Evolutionary conservation across 2,888 invertebrate genomes (phyloP).

Genomic region (Ptycholaimellus sp.): DNA sequence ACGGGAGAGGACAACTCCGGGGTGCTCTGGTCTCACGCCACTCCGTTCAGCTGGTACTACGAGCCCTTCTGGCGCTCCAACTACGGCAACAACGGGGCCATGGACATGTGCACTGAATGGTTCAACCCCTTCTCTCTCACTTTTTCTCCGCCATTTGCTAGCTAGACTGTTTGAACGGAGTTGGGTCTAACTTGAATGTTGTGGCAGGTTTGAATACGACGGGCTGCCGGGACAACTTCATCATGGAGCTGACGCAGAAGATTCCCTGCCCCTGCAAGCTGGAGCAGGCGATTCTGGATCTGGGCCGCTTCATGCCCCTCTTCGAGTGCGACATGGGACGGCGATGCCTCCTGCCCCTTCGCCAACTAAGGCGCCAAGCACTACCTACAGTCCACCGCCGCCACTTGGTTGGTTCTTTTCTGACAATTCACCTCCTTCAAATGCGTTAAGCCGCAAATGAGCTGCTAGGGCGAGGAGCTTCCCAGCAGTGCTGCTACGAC

Average conservation of each 20-base stretch:
- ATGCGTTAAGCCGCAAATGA: not conserved
- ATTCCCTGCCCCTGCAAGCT: conserved; percentile 59
- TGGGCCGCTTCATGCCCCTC: conserved; percentile 75
- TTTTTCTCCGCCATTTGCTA: not conserved
- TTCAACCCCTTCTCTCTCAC: conserved; percentile 27
- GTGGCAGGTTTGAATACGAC: conserved; percentile 15
- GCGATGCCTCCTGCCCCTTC: conserved; percentile 55
- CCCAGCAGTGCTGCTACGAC: conserved; percentile 90
- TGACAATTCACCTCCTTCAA: not conserved
- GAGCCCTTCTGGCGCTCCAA: conserved; percentile 56
- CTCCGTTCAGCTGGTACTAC: conserved; percentile 55
- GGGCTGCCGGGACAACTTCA: conserved; percentile 17
- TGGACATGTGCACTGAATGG: conserved; percentile 65
- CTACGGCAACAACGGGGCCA: conserved; percentile 57
- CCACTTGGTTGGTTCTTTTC: not conserved
- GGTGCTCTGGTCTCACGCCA: conserved; percentile 65
- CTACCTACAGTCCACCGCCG: conserved; percentile 46
- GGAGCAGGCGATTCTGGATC: conserved; percentile 56
- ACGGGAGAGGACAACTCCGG: conserved; percentile 24
- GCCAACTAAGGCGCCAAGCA: conserved; percentile 60
- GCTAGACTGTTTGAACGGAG: not conserved
- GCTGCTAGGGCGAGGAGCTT: conserved; percentile 27
- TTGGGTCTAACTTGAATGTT: no score
- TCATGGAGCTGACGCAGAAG: conserved; percentile 15
- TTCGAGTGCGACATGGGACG: conserved; percentile 67